Base-by-base conservation (phyloP, 2,888 invertebrate genomes). In the Hoplodrina ambigua region DNA sequence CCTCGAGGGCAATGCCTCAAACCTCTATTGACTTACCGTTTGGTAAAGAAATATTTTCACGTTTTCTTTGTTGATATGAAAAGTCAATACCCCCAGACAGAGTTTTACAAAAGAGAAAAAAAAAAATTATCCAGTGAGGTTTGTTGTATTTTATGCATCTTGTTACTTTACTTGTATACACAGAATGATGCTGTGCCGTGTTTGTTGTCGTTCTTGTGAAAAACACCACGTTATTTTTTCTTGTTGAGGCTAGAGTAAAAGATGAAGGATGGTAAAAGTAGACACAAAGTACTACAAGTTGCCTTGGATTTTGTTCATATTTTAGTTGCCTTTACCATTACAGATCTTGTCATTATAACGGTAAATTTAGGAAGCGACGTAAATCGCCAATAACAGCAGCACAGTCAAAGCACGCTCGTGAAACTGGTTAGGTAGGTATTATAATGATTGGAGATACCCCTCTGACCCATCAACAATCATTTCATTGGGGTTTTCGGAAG, bases 1-100 rank as follows among this genome's bases (percentile, higher is more conserved):
- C 91, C 90, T 91, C 89, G 92, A 91, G 94, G 94, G 94, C 93
- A 93, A 94, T 94, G 94, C 94, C 92, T 94, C 93, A 94, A 94
- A 94, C 92, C 92, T 93, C 93, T 95, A 94, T 95, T 95, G 94
- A 95, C 94, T 94, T 93, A 93, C 90, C 88, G 87, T 91, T 91
- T 86, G 84, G 85, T 85, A 90, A 92, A 93, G 92, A 93, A 93
- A 94, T 91, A 91, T 92, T 93, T 92, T 90, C 89, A 89, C 89
- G 86, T 91, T 94, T 90, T 90, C 90, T 94, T 93, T 93, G 91
- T 94, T 92, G 89, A 89, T 90, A 89, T 91, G 85, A 89, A 90
- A 90, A 90, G 91, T 92, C 90, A 91, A 92, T 92, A 91, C 81
- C 81, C 82, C 77, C 63, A 72, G 71, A 62, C 69, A 62, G 69